Evolutionary conservation across 2,113 vertebrate species (phyloP).

Genomic region (Anthoscopus minutus): DNA sequence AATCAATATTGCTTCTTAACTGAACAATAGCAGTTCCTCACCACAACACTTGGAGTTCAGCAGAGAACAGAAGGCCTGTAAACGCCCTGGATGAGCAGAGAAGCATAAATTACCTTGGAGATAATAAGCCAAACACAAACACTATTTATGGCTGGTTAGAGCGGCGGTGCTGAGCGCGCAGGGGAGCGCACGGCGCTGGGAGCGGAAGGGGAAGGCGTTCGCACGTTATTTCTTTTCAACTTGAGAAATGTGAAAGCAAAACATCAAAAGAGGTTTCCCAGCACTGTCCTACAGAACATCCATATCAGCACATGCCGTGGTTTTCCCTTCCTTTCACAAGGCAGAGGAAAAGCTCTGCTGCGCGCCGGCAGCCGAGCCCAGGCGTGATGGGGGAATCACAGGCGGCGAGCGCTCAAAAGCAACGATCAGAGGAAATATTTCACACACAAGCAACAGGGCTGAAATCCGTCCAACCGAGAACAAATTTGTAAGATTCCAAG

Average conservation of each 20-base stretch:
- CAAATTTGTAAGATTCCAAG: slow-evolving; percentile 7
- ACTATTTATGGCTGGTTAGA: background rate
- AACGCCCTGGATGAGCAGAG: background rate
- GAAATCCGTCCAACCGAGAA: slow-evolving; percentile 24
- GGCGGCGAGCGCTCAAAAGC: background rate
- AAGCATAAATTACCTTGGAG: slow-evolving; percentile 9
- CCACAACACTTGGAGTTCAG: background rate
- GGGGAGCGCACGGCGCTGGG: background rate
- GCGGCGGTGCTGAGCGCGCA: background rate
- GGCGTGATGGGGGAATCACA: background rate
- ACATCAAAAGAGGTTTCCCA: background rate
- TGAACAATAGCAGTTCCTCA: background rate
- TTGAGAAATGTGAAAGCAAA: background rate
- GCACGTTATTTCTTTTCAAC: background rate
- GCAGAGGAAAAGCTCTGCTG: background rate
- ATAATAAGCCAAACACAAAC: slow-evolving; percentile 3
- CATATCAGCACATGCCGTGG: rapidly evolving
- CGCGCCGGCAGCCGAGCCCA: background rate
- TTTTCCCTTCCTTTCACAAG: background rate
- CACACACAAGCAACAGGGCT: background rate
- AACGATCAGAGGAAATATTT: slow-evolving; percentile 14
- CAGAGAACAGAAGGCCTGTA: background rate
- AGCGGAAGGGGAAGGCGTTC: background rate
- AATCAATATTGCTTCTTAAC: background rate
- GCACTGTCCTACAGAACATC: background rate